Conservation (phyloP, 2,113 vertebrate genomes). For the Illadopsis cleaveri region DNA sequence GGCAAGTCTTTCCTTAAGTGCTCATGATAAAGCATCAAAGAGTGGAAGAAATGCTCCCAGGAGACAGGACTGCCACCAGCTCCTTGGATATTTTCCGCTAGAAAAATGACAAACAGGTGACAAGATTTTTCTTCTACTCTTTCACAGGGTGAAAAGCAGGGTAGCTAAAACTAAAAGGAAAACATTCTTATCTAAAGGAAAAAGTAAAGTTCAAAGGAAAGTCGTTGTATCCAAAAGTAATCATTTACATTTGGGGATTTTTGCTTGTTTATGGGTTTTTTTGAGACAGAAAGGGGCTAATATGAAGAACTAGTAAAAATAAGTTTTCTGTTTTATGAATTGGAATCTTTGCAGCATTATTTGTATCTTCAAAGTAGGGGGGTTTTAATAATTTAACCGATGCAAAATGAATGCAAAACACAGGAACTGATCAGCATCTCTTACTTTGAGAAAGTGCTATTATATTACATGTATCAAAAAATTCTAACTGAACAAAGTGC, state of each 20-base stretch:
- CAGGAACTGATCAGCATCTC: background rate
- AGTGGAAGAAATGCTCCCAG: constrained; percentile 98
- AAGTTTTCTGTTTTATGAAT: background rate
- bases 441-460: background rate
- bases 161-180: background rate
- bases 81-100: constrained; percentile 93
- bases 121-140: background rate
- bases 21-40: constrained; percentile 95
- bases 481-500: background rate
- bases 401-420: background rate
- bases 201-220: background rate
- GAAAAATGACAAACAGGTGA: background rate
- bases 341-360: background rate
- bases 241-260: background rate
- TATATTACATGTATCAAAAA: background rate
- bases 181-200: background rate
- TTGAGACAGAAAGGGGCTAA: background rate
- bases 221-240: background rate
- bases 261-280: background rate
- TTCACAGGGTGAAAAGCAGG: background rate
- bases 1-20: constrained; percentile 92
- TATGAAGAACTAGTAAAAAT: background rate
- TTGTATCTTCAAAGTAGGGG: background rate
- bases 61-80: constrained; percentile 91
- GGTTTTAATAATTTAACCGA: background rate